phyloP scores from a whole-genome alignment of 2,797 vertebrate genomes.

The Gallirallus australis region DNA sequence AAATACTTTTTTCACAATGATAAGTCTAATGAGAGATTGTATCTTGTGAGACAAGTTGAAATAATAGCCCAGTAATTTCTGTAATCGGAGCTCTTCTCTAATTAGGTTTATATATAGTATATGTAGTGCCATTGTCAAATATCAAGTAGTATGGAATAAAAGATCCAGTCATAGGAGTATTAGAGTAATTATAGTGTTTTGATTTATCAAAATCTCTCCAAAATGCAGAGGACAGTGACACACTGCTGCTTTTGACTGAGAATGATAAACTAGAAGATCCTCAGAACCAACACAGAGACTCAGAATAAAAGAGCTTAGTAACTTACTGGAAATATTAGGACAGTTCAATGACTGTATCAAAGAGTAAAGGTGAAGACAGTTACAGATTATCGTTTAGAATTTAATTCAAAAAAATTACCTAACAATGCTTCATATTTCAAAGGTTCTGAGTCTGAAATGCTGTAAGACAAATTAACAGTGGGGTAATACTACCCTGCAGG shows the following conservation, averaged over 20 bases:
- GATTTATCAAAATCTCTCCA: not conserved
- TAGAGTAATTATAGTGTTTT: not conserved
- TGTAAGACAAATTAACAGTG: not conserved
- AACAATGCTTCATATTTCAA: not conserved
- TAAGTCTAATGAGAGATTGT: not conserved
- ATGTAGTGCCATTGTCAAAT: not conserved
- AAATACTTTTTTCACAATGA: constrained; percentile 13
- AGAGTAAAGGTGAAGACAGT: not conserved
- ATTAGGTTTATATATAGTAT: not conserved
- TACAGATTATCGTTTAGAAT: not conserved
- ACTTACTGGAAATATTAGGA: not conserved
- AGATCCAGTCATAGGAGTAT: not conserved
- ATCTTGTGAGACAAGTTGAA: not conserved
- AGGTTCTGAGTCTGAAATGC: not conserved
- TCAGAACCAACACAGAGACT: not conserved
- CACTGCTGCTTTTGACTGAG: not conserved
- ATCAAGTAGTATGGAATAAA: not conserved
- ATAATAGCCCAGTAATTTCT: not conserved
- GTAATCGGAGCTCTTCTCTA: not conserved
- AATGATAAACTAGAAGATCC: not conserved
- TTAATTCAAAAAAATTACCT: not conserved
- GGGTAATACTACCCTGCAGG: not conserved
- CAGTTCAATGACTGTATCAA: not conserved
- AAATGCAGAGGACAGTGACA: not conserved
- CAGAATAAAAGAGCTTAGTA: not conserved